Conservation (phyloP, 2,888 invertebrate genomes). For the Cerastis rubricosa region DNA sequence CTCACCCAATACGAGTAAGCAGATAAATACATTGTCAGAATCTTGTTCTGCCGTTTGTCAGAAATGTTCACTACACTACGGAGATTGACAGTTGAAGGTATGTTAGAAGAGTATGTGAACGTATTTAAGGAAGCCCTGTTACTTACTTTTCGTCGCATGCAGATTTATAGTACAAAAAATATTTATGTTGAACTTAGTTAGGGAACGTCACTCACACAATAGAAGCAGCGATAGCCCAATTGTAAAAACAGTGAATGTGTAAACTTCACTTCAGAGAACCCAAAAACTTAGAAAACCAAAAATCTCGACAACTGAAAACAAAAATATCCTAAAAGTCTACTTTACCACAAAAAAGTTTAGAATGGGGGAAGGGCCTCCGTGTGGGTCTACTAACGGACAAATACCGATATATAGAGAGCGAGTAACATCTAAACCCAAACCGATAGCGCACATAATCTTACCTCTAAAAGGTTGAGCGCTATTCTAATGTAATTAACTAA, state of each 20-base stretch:
- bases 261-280: background rate
- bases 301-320: no score
- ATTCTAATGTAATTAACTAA: no score
- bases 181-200: background rate
- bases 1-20: background rate
- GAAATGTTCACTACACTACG: background rate
- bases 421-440: no score
- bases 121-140: background rate
- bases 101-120: background rate
- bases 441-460: no score
- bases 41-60: background rate
- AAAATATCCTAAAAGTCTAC: no score
- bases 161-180: background rate
- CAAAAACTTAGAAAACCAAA: no score
- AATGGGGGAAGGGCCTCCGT: no score
- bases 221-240: background rate
- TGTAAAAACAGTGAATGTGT: background rate
- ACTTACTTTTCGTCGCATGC: background rate
- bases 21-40: background rate
- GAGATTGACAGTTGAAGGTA: slow-evolving; percentile 15
- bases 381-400: no score
- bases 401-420: no score
- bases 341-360: no score
- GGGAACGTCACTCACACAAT: background rate
- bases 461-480: no score